Conservation (phyloP, 2,888 invertebrate genomes). For the Cataglyphis rosenhaueri region DNA sequence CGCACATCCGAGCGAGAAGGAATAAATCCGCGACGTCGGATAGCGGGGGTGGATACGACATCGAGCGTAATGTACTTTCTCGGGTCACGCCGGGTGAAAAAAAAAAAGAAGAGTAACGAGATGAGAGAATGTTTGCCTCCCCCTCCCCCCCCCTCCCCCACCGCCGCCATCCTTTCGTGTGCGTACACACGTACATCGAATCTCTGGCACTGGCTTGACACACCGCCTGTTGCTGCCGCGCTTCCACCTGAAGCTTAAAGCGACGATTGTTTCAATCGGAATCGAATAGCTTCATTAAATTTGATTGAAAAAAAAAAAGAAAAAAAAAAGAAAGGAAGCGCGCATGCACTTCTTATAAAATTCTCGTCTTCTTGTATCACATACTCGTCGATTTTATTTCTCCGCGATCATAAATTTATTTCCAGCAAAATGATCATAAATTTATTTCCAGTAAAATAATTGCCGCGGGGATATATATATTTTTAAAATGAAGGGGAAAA, state of each 20-base stretch:
- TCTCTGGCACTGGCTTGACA: conserved; percentile 52
- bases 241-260: conserved; percentile 15
- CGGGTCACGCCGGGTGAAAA: conserved; percentile 32
- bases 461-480: background rate
- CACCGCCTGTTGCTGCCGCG: conserved; percentile 70
- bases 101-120: conserved; percentile 8
- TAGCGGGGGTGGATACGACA: conserved; percentile 10
- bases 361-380: background rate
- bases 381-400: conserved; percentile 1
- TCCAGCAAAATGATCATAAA: no score
- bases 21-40: conserved; percentile 31
- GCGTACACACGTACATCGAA: background rate
- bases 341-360: no score
- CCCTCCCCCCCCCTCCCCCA: no score
- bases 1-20: conserved; percentile 6
- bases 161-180: background rate
- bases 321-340: background rate
- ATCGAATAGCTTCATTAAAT: conserved; percentile 6
- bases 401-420: no score
- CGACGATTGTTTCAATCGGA: conserved; percentile 23
- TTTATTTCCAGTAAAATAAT: background rate
- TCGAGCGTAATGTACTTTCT: conserved; percentile 47
- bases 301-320: background rate
- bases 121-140: background rate
- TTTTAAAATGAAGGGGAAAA: background rate